Base-by-base conservation (phyloP, 2,113 vertebrate genomes). In the Forbesichthys papilliferus region DNA sequence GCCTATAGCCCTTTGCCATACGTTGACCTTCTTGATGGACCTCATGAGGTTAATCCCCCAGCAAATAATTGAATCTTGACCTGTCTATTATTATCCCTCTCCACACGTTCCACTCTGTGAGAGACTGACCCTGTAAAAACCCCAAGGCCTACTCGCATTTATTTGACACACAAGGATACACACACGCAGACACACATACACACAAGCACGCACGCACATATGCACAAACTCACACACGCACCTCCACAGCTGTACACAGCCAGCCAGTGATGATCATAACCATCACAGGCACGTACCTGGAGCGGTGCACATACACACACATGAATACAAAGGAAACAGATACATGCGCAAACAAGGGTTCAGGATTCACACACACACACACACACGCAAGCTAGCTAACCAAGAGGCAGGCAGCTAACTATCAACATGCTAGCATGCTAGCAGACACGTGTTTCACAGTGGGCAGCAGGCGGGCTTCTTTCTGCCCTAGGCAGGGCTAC, bases 1-100 rank as follows among this genome's bases (percentile, higher is more conserved):
- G 74, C 68, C 64, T 46, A 8, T 70, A 77, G 52, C 56, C 60
- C 55, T 67, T 52, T 9, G 55, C 64, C 67, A 58, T 74, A 78
- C 66, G 12, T 64, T 81, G 81, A 84, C 89, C 85, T 79, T 78
- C 74, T 75, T 84, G 54, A 87, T 79, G 83, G 78, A 82, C 78
- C 81, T 73, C 78, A 67, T 72, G 34, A 84, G 80, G 84, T 88
- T 88, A 89, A 91, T 87, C 86, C 86, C 77, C 80, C 78, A 79
- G 77, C 83, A 87, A 84, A 91, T 88, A 83, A 87, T 84, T 86
- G 85, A 77, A 89, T 89, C 73, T 87, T 88, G 83, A 89, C 86
- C 88, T 69, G 75, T 64, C 85, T 83, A 77, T 88, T 87, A 87
- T 85, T 83, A 83, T 80, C 86, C 79, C 61, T 78, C 72, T 66